Evolutionary conservation across 2,888 invertebrate genomes (phyloP), one percentile per base, ranked within the genome.

Genomic region (Pristionchus entomophagus): DNA sequence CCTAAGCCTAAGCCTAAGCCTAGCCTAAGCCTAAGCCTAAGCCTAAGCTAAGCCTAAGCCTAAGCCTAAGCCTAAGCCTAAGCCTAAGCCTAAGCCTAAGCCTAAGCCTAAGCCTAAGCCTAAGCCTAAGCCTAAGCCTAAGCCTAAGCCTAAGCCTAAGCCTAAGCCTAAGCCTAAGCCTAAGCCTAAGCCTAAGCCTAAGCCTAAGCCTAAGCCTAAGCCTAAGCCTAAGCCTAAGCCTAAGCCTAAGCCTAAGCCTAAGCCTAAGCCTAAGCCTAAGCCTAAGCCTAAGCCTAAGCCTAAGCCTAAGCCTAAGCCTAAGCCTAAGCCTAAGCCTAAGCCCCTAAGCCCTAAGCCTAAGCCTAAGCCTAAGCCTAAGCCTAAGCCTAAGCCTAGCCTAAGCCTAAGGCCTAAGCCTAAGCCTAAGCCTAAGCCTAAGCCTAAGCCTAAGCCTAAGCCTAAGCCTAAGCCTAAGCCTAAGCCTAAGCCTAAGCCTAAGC

Each of bases 401-500:
- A 87, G 86, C 45, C 80, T 86, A 86, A 87, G 73, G 86, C 38
- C 85, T 86, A 86, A 86, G 82, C 86, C 85, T 86, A 59, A 86
- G 86, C 38, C 62, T 86, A 85, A 86, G 86, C 84, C 62, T 86
- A 83, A 86, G 83, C 56, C 56, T 85, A 85, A 86, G 65, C 56
- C 85, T 86, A 85, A 86, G 84, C 86, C 69, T 86, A 85, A 56
- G 65, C 56, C 85, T 86, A 85, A 86, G 84, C 86, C 69, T 86
- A 85, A 86, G 86, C 59, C 86, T 53, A 86, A 59, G 17, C 77
- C 81, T 73, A 87, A 65, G 22, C 78, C 86, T 53, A 87, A 45
- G 84, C 26, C 77, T 77, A 82, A 86, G 56, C 56, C 86, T 51
- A 86, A 59, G 29, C 77, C 81, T 73, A 87, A 65, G 22, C 78